Evolutionary conservation across 2,888 invertebrate genomes (phyloP).

Genomic region (Galerucella nymphaeae): DNA sequence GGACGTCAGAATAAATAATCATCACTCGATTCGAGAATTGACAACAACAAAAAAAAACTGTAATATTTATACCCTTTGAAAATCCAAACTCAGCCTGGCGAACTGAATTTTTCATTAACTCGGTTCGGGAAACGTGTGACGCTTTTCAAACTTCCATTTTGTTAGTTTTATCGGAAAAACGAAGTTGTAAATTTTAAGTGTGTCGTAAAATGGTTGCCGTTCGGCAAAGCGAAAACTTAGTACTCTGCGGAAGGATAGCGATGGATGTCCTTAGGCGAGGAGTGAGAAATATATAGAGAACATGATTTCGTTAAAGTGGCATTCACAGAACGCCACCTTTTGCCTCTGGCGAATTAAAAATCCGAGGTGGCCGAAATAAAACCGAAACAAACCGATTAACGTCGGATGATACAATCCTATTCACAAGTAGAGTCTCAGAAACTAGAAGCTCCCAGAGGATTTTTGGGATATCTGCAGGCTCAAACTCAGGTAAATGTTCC

Average conservation of each 20-base stretch:
- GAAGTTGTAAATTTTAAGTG: conserved; percentile 52
- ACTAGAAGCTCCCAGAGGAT: too few species aligned
- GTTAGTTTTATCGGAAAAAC: conserved; percentile 36
- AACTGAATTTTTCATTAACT: conserved; percentile 24
- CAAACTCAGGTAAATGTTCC: too few species aligned
- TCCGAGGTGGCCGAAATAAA: conserved; percentile 1
- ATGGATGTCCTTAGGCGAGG: conserved; percentile 51
- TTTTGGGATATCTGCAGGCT: too few species aligned
- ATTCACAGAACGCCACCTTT: conserved; percentile 49
- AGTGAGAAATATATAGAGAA: conserved; percentile 41
- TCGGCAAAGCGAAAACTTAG: conserved; percentile 53
- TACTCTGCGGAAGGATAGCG: conserved; percentile 51
- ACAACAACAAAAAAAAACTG: background rate
- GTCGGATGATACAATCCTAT: too few species aligned
- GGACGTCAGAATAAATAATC: background rate
- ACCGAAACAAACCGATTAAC: background rate
- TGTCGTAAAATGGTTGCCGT: conserved; percentile 47
- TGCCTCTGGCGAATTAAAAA: conserved; percentile 59
- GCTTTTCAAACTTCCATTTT: conserved; percentile 33
- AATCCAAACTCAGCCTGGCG: conserved; percentile 15
- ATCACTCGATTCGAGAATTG: background rate
- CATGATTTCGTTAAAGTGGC: conserved; percentile 57
- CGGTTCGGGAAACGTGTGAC: conserved; percentile 30
- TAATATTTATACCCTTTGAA: conserved; percentile 18
- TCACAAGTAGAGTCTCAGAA: too few species aligned